Conservation (phyloP, 2,888 invertebrate genomes). For the Parnassius apollo region DNA sequence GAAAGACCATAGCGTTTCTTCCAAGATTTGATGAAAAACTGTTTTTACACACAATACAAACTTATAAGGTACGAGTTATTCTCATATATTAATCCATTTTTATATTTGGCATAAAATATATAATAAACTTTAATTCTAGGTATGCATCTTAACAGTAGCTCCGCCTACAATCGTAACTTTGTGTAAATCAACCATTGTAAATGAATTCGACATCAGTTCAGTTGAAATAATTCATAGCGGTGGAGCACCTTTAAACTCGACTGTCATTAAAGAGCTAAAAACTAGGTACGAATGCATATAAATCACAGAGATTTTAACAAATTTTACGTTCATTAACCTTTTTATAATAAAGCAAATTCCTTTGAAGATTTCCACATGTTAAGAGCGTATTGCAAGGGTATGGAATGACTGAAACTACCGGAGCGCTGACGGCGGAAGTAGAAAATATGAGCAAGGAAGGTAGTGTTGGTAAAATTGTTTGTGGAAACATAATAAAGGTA, state of each 20-base stretch:
- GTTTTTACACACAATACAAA: conserved; percentile 54
- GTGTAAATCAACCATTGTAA: conserved; percentile 46
- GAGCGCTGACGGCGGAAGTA: conserved; percentile 47
- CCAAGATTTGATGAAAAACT: conserved; percentile 49
- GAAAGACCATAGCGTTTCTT: conserved; percentile 45
- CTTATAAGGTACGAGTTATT: conserved; percentile 47
- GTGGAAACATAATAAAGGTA: conserved; percentile 49
- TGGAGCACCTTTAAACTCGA: conserved; percentile 53
- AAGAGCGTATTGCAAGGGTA: conserved; percentile 54
- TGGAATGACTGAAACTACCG: conserved; percentile 62
- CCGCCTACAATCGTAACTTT: conserved; percentile 55
- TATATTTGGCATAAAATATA: not conserved
- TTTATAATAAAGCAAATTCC: not conserved
- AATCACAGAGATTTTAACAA: not conserved
- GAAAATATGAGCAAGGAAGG: conserved; percentile 43
- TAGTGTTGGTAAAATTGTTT: conserved; percentile 52
- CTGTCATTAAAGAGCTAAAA: conserved; percentile 43
- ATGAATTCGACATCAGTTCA: conserved; percentile 54
- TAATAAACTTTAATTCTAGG: conserved; percentile 36
- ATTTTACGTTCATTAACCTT: not conserved
- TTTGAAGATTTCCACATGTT: conserved; percentile 48
- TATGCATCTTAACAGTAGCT: conserved; percentile 42
- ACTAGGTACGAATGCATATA: conserved; percentile 40
- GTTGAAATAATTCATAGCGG: conserved; percentile 50
- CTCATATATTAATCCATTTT: not conserved